phyloP scores from a whole-genome alignment of 2,797 vertebrate genomes.

The Alosa sapidissima region DNA sequence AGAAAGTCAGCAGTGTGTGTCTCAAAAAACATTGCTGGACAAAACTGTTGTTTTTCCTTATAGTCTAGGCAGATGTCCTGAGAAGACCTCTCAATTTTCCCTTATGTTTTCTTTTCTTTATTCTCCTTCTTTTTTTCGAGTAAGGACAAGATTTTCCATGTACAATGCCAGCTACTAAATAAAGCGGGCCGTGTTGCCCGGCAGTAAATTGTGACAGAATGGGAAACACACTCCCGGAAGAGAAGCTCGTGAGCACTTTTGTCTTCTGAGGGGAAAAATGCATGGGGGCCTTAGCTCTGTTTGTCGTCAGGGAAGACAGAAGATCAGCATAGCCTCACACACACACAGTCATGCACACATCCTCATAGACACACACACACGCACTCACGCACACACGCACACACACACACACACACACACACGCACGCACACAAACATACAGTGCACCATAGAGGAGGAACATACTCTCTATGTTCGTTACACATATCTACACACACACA shows the following conservation, averaged over 20 bases:
- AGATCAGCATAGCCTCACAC: not conserved
- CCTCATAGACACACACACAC: not conserved
- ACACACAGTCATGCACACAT: not conserved
- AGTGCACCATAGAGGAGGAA: not conserved
- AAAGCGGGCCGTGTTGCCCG: not conserved
- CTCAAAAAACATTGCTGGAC: not conserved
- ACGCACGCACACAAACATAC: not conserved
- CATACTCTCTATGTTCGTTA: not conserved
- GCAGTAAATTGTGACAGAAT: not conserved
- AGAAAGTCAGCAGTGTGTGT: not conserved
- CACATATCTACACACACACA: not conserved
- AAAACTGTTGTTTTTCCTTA: not conserved
- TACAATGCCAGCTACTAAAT: constrained; percentile 11
- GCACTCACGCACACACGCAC: too few relatives aligned
- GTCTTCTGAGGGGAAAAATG: constrained; percentile 27
- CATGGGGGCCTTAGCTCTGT: constrained; percentile 38
- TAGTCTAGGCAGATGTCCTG: constrained; percentile 17
- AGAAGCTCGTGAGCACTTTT: not conserved
- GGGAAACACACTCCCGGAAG: constrained; percentile 3
- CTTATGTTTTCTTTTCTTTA: not conserved
- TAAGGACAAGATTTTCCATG: not conserved
- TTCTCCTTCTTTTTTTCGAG: not conserved
- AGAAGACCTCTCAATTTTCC: not conserved
- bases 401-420: not conserved
- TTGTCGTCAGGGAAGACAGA: constrained; percentile 39